Base-by-base conservation (phyloP, 2,797 vertebrate species). In the Salmo trutta region DNA sequence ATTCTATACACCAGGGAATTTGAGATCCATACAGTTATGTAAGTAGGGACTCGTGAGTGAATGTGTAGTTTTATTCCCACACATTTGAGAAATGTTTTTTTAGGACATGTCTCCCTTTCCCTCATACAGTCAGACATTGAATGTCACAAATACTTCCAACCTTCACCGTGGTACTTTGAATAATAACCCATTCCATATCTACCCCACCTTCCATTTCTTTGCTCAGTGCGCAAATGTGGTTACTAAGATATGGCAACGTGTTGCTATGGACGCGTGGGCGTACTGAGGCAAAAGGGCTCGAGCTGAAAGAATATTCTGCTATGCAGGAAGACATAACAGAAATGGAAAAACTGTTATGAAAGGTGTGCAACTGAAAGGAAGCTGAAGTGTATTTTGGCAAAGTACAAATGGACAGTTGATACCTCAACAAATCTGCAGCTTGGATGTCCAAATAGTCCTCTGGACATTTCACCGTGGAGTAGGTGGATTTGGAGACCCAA, bases 231-330 rank as follows among this genome's bases (percentile, higher is more conserved):
- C 31, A 56, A 72, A 72, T 72, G 71, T 72, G 71, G 71, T 72
- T 72, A 72, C 71, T 72, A 72, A 72, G 71, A 72, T 53, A 72
- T 52, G 71, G 31, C 70, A 15, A 52, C 15, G 71, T 72, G 71
- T 72, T 54, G 71, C 71, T 53, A 72, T 53, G 71, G 71, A 53
- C 51, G 71, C 24, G 71, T 72, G 71, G 71, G 71, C 27, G 71
- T 72, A 8, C 27, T 12, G 52, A 72, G 71, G 21, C 71, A 53
- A 29, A 62, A 54, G 52, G 27, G 71, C 51, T 27, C 5, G 47
- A 51, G 14, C 51, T 72, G 51, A 53, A 72, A 72, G 51, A 29
- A 72, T 14, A 70, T 70, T 12, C 33, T 19, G 33, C 33, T n/a
- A 19, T 47, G 36, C 68, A 70, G 4, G 19, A 70, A 70, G 17